These are phyloP conservation scores for Heliconius congener DNA, from an alignment of 1,140 invertebrate species.

Conservation along the genomic window DNA sequence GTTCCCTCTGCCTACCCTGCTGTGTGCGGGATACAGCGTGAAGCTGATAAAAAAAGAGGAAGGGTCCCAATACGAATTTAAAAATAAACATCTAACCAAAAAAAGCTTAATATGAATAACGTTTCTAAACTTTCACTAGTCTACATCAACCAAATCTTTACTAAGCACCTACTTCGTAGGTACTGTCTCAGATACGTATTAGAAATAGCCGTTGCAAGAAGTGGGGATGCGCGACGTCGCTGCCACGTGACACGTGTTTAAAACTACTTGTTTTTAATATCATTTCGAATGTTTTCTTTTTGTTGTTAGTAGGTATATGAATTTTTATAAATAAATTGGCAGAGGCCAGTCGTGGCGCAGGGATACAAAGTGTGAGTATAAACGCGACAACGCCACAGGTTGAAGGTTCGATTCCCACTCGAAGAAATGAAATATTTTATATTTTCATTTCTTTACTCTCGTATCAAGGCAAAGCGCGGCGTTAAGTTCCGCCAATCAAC, in stretches of 20 bases:
- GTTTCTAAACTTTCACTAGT: not conserved
- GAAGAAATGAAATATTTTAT: too few species aligned
- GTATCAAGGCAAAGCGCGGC: too few species aligned
- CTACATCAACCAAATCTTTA: constrained; percentile 22
- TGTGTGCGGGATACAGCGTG: too few species aligned
- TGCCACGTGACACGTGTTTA: constrained; percentile 60
- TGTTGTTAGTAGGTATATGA: not conserved
- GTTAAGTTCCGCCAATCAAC: too few species aligned
- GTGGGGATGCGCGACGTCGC: constrained; percentile 55
- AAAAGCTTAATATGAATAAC: not conserved
- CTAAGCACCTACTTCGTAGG: constrained; percentile 52
- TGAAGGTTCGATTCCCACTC: too few species aligned
- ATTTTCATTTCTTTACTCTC: too few species aligned
- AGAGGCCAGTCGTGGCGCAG: too few species aligned
- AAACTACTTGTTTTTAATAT: constrained; percentile 7
- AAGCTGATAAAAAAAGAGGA: too few species aligned
- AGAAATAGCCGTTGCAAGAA: constrained; percentile 59
- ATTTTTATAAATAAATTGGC: not conserved
- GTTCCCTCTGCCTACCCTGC: too few species aligned
- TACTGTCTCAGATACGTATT: constrained; percentile 64
- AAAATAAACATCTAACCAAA: not conserved
- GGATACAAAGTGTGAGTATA: too few species aligned
- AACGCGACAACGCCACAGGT: too few species aligned
- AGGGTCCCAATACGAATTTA: not conserved
- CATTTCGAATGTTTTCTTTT: not conserved